These are phyloP conservation scores for Dendrocincla fuliginosa DNA, from an alignment of 2,797 vertebrate species.

Conservation along the genomic window DNA sequence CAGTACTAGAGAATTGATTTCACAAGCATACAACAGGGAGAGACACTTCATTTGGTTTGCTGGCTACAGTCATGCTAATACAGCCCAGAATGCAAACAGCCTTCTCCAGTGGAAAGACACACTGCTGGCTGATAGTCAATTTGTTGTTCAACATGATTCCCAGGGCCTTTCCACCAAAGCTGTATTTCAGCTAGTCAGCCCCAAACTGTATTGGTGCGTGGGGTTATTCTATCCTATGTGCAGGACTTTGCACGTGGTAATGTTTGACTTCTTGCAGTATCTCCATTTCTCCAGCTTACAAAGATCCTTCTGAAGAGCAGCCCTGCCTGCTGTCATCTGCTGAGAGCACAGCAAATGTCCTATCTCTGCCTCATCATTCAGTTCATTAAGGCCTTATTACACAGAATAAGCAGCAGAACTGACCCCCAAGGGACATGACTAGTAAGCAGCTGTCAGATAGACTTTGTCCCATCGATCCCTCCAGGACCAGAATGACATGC, in stretches of 20 bases:
- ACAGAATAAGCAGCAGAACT: not conserved
- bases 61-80: not conserved
- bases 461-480: not conserved
- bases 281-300: not conserved
- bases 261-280: not conserved
- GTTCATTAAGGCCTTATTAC: not conserved
- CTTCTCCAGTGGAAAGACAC: not conserved
- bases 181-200: not conserved
- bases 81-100: fast-evolving
- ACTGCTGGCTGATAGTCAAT: not conserved
- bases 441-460: not conserved
- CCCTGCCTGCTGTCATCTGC: not conserved
- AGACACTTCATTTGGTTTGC: not conserved
- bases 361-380: not conserved
- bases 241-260: not conserved
- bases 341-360: not conserved
- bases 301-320: not conserved
- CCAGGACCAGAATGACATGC: not conserved
- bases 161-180: not conserved
- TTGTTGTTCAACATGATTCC: not conserved
- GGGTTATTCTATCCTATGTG: not conserved
- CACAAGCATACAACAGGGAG: fast-evolving
- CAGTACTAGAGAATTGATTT: not conserved
- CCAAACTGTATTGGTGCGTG: not conserved
- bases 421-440: not conserved